phyloP scores from a whole-genome alignment of 2,888 invertebrate genomes.

The Tenthredo distinguenda region DNA sequence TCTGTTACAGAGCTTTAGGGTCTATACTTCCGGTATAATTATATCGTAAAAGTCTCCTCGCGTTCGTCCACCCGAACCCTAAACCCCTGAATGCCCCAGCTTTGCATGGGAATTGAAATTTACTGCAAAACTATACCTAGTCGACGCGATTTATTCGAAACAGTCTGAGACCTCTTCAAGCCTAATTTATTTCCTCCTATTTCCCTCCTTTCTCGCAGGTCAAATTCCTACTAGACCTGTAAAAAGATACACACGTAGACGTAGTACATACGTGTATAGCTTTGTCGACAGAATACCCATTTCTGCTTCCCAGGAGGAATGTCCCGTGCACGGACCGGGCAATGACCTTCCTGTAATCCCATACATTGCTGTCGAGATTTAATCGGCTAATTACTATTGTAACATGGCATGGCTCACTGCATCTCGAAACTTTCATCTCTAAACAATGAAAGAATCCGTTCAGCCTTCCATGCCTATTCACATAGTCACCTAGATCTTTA shows the following conservation, averaged over 20 bases:
- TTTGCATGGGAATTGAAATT: slow-evolving; percentile 19
- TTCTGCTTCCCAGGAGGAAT: slow-evolving; percentile 30
- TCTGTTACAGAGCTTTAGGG: slow-evolving; percentile 33
- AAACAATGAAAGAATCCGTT: slow-evolving; percentile 27
- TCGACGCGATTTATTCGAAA: not conserved
- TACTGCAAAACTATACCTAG: slow-evolving; percentile 24
- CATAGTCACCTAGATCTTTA: slow-evolving; percentile 24
- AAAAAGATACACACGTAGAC: not conserved
- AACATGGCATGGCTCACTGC: slow-evolving; percentile 10
- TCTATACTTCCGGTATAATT: slow-evolving; percentile 18
- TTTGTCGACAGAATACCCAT: not conserved
- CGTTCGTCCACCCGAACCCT: not conserved
- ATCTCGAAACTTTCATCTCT: slow-evolving; percentile 35
- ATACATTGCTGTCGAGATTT: slow-evolving; percentile 29
- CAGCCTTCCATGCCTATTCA: not conserved
- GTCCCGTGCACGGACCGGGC: not conserved
- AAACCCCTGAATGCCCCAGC: not conserved
- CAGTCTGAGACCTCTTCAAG: not conserved
- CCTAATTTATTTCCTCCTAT: not conserved
- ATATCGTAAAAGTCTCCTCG: slow-evolving; percentile 11
- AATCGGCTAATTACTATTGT: slow-evolving; percentile 32
- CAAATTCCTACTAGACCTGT: not conserved
- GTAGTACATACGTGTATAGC: not conserved
- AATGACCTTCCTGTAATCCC: slow-evolving; percentile 30
- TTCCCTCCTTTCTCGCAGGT: not conserved